A percentile compares a stretch with the other conserved stretches of the same genome.
These are phyloP conservation scores for Dunckerocampus dactyliophorus DNA, from an alignment of 2,113 vertebrate genomes.

Conservation along the genomic window DNA sequence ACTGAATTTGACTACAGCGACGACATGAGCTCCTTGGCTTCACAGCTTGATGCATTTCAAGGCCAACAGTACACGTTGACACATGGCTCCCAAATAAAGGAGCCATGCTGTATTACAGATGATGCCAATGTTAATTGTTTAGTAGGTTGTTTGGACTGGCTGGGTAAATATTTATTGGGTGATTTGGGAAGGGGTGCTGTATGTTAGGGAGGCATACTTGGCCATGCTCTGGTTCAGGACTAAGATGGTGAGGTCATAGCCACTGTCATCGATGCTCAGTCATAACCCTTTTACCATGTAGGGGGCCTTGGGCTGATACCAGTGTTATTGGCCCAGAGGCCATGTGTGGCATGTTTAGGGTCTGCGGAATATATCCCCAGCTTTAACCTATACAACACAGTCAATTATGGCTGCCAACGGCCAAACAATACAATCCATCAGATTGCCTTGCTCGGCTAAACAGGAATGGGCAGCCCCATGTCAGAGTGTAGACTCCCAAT, in stretches of 20 bases:
- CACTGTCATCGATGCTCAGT: slow-evolving; percentile 48
- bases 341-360: slow-evolving; percentile 76
- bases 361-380: slow-evolving; percentile 77
- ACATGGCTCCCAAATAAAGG: slow-evolving; percentile 49
- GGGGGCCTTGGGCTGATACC: slow-evolving; percentile 71
- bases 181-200: slow-evolving; percentile 26
- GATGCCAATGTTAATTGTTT: slow-evolving; percentile 69
- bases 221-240: slow-evolving; percentile 38
- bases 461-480: slow-evolving; percentile 59
- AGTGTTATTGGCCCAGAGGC: slow-evolving; percentile 75
- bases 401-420: slow-evolving; percentile 74
- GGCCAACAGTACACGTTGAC: slow-evolving; percentile 46
- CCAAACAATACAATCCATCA: slow-evolving; percentile 81
- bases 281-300: slow-evolving; percentile 75
- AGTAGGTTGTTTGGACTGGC: slow-evolving; percentile 70
- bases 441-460: slow-evolving; percentile 68
- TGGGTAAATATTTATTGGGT: slow-evolving; percentile 76
- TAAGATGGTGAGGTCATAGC: slow-evolving; percentile 48
- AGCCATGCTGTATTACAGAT: slow-evolving; percentile 61
- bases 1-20: no score
- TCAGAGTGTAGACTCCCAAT: slow-evolving; percentile 68
- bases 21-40: background rate
- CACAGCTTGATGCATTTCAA: slow-evolving; percentile 5
- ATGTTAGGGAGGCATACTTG: slow-evolving; percentile 51
- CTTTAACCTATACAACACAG: slow-evolving; percentile 77